Percentiles rank a stretch among this genome's conserved stretches.
Evolutionary conservation across 2,888 invertebrate genomes (phyloP).

Genomic region (Drosophila greeni): DNA sequence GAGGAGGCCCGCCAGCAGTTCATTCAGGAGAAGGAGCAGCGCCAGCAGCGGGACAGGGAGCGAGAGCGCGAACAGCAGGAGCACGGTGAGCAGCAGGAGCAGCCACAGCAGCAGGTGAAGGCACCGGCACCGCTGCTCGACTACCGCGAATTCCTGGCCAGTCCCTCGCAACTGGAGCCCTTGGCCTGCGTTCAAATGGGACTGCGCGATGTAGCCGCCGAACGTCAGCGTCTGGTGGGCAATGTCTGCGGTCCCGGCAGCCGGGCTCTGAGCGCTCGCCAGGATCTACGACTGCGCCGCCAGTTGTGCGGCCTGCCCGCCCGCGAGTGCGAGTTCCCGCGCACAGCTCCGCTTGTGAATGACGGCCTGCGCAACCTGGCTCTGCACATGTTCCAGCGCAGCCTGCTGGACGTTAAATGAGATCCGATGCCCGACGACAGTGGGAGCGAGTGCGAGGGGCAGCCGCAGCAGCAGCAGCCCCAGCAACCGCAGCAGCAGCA

Average conservation of each 20-base stretch:
- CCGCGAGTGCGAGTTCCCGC: constrained; percentile 81
- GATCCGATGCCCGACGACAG: constrained; percentile 41
- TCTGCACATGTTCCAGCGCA: constrained; percentile 75
- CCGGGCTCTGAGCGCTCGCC: constrained; percentile 87
- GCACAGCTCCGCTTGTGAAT: constrained; percentile 67
- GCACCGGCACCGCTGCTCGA: constrained; percentile 79
- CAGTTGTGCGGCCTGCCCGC: constrained; percentile 85
- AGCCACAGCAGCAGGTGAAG: constrained; percentile 17
- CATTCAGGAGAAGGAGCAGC: constrained; percentile 68
- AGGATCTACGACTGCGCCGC: constrained; percentile 86
- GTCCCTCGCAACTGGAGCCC: constrained; percentile 76
- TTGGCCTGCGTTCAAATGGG: constrained; percentile 82
- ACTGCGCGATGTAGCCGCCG: constrained; percentile 81
- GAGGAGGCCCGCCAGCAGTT: constrained; percentile 74
- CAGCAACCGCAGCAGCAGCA: neutral
- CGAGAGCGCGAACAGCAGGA: constrained; percentile 32
- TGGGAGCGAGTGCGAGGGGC: constrained; percentile 10
- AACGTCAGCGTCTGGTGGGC: constrained; percentile 83
- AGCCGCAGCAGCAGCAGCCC: neutral
- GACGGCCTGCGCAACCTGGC: constrained; percentile 74
- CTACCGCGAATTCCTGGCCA: constrained; percentile 50
- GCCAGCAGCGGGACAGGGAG: constrained; percentile 3
- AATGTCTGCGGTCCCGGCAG: constrained; percentile 88
- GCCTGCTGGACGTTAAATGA: constrained; percentile 75
- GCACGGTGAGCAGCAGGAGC: constrained; percentile 1